Base-by-base conservation (phyloP, 1,140 invertebrate species). In the Catajapyx aquilonaris region DNA sequence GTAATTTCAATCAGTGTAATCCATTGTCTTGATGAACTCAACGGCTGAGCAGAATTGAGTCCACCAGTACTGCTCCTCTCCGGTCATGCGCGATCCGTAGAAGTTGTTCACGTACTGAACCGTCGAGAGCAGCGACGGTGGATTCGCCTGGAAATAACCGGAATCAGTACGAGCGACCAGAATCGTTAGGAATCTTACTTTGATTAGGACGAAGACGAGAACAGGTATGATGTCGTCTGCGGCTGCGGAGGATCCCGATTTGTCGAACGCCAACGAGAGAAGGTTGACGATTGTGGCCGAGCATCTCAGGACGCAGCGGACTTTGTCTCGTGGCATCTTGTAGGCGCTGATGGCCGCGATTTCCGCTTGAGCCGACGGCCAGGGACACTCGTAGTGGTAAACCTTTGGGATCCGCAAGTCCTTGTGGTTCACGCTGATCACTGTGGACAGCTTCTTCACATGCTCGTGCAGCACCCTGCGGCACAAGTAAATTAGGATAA, bases 1-100 rank as follows among this genome's bases (percentile, higher is more conserved):
- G n/a, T n/a, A n/a, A n/a, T n/a, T n/a, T n/a, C n/a, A n/a, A n/a
- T n/a, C n/a, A 34, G 32, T 41, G 40, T 83, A 87, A 57, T 87
- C 83, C 86, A 96, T 91, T 31, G 84, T 94, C 64, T 98, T 98
- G 48, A 96, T 94, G 61, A 93, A 95, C 59, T 94, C 87, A 21
- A 96, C 81, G 7, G 88, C 87, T 0, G 88, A 81, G 45, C 80
- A 84, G 57, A 97, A 96, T 55, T 96, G 90, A 28, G 87, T 93
- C 93, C 93, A 98, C 75, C 90, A 95, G 60, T 96, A 98, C 51
- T 84, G 76, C 53, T 93, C 84, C 59, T 94, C 87, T 22, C 93
- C 91, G 44, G 69, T 66, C 11, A 95, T 63, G 41, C 76, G 69
- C 43, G 74, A 70, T 21, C 74, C 77, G 49, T 85, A 90, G 54